Conservation (phyloP, 2,797 vertebrate genomes). For the Cirrhinus molitorella region DNA sequence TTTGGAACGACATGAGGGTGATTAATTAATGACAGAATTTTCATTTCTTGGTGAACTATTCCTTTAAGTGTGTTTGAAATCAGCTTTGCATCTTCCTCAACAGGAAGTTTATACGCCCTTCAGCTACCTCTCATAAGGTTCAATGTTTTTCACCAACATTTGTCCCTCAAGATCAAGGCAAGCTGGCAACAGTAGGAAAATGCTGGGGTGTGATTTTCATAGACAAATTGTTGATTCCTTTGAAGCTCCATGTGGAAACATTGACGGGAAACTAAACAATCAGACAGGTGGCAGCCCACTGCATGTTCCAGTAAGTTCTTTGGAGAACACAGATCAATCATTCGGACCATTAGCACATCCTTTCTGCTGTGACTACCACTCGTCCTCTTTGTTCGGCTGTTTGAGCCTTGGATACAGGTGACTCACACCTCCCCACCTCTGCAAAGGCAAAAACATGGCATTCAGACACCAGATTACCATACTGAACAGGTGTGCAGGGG, state of each 20-base stretch:
- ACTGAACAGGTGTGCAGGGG: conserved; percentile 63
- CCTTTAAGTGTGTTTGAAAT: conserved; percentile 36
- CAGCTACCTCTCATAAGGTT: background rate
- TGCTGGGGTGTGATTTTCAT: conserved; percentile 33
- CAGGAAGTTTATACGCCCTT: background rate
- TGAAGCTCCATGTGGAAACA: conserved; percentile 39
- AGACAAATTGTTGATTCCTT: conserved; percentile 27
- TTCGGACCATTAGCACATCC: conserved; percentile 42
- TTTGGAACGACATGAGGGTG: too few relatives aligned
- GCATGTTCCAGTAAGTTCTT: conserved; percentile 46
- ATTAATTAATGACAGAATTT: too few relatives aligned
- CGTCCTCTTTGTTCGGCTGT: conserved; percentile 54
- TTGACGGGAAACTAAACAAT: conserved; percentile 34
- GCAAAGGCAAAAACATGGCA: conserved; percentile 45
- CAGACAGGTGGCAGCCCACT: conserved; percentile 48
- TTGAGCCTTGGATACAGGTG: conserved; percentile 60
- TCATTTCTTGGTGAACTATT: too few relatives aligned
- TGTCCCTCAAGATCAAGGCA: background rate
- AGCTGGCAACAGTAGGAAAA: conserved; percentile 27
- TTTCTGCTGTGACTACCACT: conserved; percentile 52
- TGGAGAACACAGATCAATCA: conserved; percentile 49
- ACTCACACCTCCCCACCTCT: conserved; percentile 57
- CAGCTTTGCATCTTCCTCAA: conserved; percentile 15
- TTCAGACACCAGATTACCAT: conserved; percentile 60
- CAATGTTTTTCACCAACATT: background rate